phyloP scores from a whole-genome alignment of 2,113 vertebrate species.

The Lepus americanus region DNA sequence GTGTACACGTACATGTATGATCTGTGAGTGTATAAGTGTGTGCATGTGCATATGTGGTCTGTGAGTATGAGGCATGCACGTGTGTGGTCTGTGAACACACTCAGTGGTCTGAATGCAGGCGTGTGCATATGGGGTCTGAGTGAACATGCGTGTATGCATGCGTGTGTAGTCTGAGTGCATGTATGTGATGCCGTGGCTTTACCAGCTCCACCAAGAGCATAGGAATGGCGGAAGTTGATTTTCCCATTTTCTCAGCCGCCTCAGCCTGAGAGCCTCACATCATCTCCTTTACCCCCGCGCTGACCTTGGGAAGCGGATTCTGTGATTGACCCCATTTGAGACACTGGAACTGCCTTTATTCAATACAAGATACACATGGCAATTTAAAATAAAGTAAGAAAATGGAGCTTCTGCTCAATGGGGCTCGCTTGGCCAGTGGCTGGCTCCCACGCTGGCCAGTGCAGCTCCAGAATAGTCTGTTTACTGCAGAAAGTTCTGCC shows the following conservation, averaged over 20 bases:
- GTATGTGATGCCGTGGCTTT: not conserved
- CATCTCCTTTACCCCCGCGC: not conserved
- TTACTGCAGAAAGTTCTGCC: not conserved
- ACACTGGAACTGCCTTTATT: not conserved
- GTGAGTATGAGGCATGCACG: not conserved
- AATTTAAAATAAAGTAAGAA: slow-evolving; percentile 1
- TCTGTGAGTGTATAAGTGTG: not conserved
- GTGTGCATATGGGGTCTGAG: not conserved
- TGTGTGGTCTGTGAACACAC: too few relatives aligned
- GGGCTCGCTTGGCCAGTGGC: not conserved
- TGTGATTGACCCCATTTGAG: slow-evolving; percentile 3
- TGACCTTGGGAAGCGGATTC: not conserved
- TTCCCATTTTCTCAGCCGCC: not conserved
- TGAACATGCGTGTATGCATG: not conserved
- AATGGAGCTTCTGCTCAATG: not conserved
- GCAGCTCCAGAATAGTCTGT: not conserved
- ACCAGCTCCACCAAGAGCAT: not conserved
- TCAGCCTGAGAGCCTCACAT: not conserved
- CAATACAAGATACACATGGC: not conserved
- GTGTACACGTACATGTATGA: too few relatives aligned
- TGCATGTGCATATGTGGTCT: too few relatives aligned
- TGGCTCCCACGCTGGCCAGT: not conserved
- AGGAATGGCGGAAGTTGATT: not conserved
- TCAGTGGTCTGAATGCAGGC: not conserved
- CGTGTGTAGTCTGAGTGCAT: not conserved